These are phyloP conservation scores for Myrmecobius fasciatus DNA, from an alignment of 2,113 vertebrate genomes.

Conservation along the genomic window DNA sequence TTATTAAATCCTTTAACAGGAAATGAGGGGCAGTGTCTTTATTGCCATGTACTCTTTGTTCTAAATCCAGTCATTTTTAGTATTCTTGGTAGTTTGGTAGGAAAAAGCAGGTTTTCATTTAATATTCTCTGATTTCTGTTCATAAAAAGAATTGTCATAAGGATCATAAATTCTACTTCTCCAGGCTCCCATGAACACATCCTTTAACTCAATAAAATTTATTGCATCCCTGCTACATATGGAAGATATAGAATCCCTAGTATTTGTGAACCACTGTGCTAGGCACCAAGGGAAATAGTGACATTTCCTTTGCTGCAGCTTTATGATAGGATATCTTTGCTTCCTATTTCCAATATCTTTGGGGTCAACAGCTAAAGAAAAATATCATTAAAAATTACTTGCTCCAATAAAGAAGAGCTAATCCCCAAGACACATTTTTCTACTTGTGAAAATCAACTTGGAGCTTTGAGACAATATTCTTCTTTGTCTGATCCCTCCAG, in stretches of 20 bases:
- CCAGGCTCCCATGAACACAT: neutral
- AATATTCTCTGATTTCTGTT: neutral
- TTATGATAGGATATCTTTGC: neutral
- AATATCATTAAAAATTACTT: neutral
- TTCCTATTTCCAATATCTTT: neutral
- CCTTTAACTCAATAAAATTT: neutral
- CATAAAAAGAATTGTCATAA: neutral
- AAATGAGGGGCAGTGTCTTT: neutral
- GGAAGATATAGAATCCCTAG: neutral
- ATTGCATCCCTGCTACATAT: neutral
- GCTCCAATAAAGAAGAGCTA: neutral
- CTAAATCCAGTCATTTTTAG: neutral
- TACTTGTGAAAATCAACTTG: neutral
- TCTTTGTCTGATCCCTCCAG: neutral
- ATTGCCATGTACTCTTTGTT: neutral
- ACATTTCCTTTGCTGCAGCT: neutral
- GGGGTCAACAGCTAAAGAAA: neutral
- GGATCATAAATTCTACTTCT: neutral
- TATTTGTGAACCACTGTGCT: neutral
- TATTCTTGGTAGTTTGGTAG: neutral
- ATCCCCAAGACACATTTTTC: neutral
- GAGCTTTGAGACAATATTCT: neutral
- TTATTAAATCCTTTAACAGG: neutral
- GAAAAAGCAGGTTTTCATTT: neutral
- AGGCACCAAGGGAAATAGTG: neutral